Conservation (phyloP, 1,140 invertebrate species). For the Aethina tumida region DNA sequence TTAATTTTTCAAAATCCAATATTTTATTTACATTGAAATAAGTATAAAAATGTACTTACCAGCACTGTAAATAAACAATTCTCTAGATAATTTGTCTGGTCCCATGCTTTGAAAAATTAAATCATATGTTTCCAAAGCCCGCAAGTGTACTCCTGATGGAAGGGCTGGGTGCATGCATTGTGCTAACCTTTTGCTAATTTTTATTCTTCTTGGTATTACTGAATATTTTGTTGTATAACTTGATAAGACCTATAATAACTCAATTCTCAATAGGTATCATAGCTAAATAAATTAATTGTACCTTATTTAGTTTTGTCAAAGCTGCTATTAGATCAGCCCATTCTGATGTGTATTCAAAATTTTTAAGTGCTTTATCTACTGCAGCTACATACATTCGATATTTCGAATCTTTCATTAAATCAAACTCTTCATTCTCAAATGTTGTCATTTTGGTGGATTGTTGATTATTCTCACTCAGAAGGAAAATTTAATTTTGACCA, state of each 20-base stretch:
- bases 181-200: conserved; percentile 85
- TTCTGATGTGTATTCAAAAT: conserved; percentile 90
- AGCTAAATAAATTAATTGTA: conserved; percentile 33
- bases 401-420: conserved; percentile 66
- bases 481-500: not conserved
- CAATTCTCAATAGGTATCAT: not conserved
- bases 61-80: conserved; percentile 80
- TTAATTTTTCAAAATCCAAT: not conserved
- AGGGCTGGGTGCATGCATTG: conserved; percentile 93
- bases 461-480: not conserved
- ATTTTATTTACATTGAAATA: conserved; percentile 1
- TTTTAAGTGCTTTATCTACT: conserved; percentile 84
- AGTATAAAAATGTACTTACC: conserved; percentile 36
- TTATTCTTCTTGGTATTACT: conserved; percentile 83
- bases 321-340: conserved; percentile 93
- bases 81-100: conserved; percentile 67
- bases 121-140: conserved; percentile 89
- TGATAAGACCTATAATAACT: conserved; percentile 52
- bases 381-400: conserved; percentile 68
- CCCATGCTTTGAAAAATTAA: conserved; percentile 89
- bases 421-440: conserved; percentile 53
- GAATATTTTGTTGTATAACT: conserved; percentile 74
- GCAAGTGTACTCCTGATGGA: conserved; percentile 85
- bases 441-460: conserved; percentile 26
- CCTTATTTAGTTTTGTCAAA: conserved; percentile 86